Base-by-base conservation (phyloP, 1,140 invertebrate genomes). In the Zaprionus tsacasi region DNA sequence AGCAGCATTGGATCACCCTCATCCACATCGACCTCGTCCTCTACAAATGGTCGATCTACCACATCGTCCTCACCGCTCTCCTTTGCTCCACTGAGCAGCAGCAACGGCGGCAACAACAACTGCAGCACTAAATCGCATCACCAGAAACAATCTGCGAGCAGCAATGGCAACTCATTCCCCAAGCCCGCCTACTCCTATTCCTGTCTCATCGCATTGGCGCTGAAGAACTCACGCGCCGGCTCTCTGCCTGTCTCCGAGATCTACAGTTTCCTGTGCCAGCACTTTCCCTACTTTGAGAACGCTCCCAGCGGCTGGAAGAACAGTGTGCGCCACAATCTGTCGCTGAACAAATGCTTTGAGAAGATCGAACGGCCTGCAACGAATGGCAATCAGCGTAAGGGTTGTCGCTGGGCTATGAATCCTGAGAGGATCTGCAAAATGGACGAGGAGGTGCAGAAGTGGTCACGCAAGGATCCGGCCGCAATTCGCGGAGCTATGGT, bases 281-380 rank as follows among this genome's bases (percentile, higher is more conserved):
- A 99, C 93, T 99, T 99, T 92, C 98, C 98, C 2, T 99, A 99
- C 93, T 99, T 99, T 92, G 98, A 98, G 94, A 99, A 98, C 10
- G 98, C 98, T 3, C 98, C 98, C 45, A 98, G 97, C 92, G 98
- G 98, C 15, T 99, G 98, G 98, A 99, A 99, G 93, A 99, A 99
- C 93, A 99, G 98, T 1, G 98, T 99, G 1, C 94, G 98, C 73
- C 98, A 99, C 92, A 99, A 99, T 93, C 93, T 99, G 55, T 99
- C 98, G 72, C 93, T 99, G 68, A 99, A 99, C 93, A 99, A 99
- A 93, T 99, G 98, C 93, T 99, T 99, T 93, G 98, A 99, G 92
- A 99, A 99, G 93, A 98, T 99, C 65, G 98, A 99, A 88, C 98
- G 98, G 83, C 96, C 97, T 0, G 95, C 96, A 0, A 95, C 95